Evolutionary conservation across 2,113 vertebrate genomes (phyloP), one percentile per base, ranked within the genome.

Genomic region (Siphamia tubifer): DNA sequence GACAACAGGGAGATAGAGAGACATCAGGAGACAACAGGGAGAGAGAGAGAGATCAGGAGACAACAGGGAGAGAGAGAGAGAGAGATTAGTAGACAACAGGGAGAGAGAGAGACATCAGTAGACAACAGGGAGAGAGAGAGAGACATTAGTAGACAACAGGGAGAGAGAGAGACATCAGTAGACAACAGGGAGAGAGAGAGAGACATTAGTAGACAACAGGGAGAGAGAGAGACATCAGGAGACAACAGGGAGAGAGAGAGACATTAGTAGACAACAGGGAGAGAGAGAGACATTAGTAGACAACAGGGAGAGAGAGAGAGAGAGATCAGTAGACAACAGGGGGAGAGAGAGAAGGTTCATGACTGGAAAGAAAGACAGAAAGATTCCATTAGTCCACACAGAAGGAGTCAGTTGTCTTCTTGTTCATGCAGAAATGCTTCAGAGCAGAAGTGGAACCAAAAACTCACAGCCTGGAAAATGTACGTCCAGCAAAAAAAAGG

Each of bases 351-450:
- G 63, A 48, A 45, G 51, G 79, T 77, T 83, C 60, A 20, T 42
- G 75, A 80, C 79, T 79, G 72, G 75, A 0, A 2, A 35, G 52
- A 71, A 49, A 81, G 56, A 31, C 30, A 79, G 70, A 66, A 70
- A 57, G 74, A 79, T 81, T 84, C 64, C 82, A 81, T 88, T 82
- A 79, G n/a, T n/a, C 66, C 52, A 21, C 20, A 64, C 55, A 44
- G 67, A 72, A 64, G 65, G 44, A 83, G 67, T 72, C 20, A 15
- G 61, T 82, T 79, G 74, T 82, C 61, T 84, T 77, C 55, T 24
- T 63, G 39, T 51, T 85, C 72, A 69, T 82, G 44, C 16, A 82
- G 78, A 61, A 84, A 74, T 9, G 25, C 65, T 55, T 71, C 65
- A 78, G 42, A 82, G 70, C 48, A 48, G 67, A 56, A 79, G 77